Evolutionary conservation across 2,797 vertebrate species (phyloP), one percentile per base, ranked within the genome.

Genomic region (Pseudotriccus pelzelni): DNA sequence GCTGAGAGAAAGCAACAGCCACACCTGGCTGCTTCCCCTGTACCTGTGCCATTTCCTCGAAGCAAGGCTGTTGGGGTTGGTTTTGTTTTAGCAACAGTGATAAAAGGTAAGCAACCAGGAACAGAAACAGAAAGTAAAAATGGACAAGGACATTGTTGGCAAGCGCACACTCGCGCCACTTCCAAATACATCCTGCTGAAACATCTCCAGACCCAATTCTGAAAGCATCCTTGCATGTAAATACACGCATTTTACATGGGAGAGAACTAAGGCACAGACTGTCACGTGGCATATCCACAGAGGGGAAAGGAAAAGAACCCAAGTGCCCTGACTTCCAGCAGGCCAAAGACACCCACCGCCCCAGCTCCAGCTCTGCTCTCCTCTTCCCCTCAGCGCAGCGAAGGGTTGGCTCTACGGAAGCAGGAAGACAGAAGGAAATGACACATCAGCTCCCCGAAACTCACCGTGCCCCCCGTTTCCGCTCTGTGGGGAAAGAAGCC

Each of bases 41-140:
- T 44, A 39, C 8, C 9, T 7, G 34, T 4, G 47, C n/a, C 1
- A 3, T 22, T 81, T 79, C 36, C 74, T 66, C n/a, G 12, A 60
- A 44, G 70, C 34, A 58, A 7, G 6, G 22, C n/a, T 47, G 12
- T 5, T 19, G 14, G 6, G 32, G 43, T 39, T 3, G 1, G 0
- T 15, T 41, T 22, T 7, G 4, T 2, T 3, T 23, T 21, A 47
- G 0, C 47, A 59, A 21, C 22, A 74, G 41, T 3, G 21, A 63
- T 22, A 21, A 39, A n/a, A 34, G 9, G 7, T 9, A 46, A 44
- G 43, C 39, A 30, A 28, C 10, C 0, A 0, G 3, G 60, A 95
- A 95, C 78, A 0, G 47, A 93, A 96, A 95, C 53, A 63, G 78
- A 89, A 94, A 96, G 74, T 69, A 73, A 66, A 43, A 76, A 15